These are phyloP conservation scores for Pachyseris speciosa DNA, from an alignment of 64 coral and sea anemone species.

Conservation along the genomic window DNA sequence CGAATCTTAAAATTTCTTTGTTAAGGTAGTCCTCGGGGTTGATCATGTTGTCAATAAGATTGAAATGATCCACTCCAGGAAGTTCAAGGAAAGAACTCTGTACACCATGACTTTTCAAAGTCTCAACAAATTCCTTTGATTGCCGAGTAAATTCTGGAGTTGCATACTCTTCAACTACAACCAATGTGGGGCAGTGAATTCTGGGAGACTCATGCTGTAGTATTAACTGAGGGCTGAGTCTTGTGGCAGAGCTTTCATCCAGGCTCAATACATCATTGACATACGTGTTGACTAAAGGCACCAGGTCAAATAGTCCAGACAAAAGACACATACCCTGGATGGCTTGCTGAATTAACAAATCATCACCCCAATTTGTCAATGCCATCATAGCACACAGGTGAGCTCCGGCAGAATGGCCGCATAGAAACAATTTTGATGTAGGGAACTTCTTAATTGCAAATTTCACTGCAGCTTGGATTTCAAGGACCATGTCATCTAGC, in stretches of 20 bases:
- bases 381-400: slow-evolving; percentile 74
- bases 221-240: slow-evolving; percentile 33
- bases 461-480: slow-evolving; percentile 52
- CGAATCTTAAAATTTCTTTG: slow-evolving; percentile 25
- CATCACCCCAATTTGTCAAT: slow-evolving; percentile 17
- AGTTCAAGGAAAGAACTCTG: slow-evolving; percentile 9
- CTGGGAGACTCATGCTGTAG: slow-evolving; percentile 19
- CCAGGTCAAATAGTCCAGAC: slow-evolving; percentile 54
- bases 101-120: slow-evolving; percentile 44
- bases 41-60: slow-evolving; percentile 53
- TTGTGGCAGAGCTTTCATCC: slow-evolving; percentile 54
- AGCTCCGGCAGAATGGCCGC: slow-evolving; percentile 60
- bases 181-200: slow-evolving; percentile 38
- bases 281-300: slow-evolving; percentile 35
- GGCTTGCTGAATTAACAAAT: slow-evolving; percentile 17
- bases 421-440: slow-evolving; percentile 49
- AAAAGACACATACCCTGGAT: slow-evolving; percentile 65
- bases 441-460: slow-evolving; percentile 32
- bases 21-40: neutral
- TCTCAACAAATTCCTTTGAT: slow-evolving; percentile 26
- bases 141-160: slow-evolving; percentile 46
- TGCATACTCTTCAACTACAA: slow-evolving; percentile 47
- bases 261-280: slow-evolving; percentile 65
- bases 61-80: slow-evolving; percentile 60
- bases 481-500: slow-evolving; percentile 42